These are phyloP conservation scores for Bombus consobrinus DNA, from an alignment of 1,140 invertebrate species.

Conservation along the genomic window DNA sequence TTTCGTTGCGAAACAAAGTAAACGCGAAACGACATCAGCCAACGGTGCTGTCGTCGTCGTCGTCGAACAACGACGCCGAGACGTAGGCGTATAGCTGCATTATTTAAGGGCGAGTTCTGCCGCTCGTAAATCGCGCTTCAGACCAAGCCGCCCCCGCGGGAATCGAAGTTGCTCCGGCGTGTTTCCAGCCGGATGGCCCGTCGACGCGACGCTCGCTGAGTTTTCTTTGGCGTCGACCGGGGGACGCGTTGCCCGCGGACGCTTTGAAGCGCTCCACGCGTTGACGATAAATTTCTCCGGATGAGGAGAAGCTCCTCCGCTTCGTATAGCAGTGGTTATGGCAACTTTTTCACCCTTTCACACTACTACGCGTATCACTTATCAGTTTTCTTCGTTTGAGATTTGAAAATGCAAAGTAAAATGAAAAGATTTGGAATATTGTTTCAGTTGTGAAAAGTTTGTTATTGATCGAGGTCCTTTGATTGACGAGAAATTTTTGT, in stretches of 20 bases:
- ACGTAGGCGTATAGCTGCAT: not conserved
- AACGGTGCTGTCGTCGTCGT: not conserved
- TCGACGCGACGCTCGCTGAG: slow-evolving; percentile 11
- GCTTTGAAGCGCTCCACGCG: slow-evolving; percentile 47
- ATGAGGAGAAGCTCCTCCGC: not conserved
- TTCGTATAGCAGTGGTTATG: not conserved
- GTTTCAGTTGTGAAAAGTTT: too few species aligned
- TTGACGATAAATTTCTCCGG: slow-evolving; percentile 41
- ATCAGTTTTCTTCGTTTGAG: too few species aligned
- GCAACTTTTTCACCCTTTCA: not conserved
- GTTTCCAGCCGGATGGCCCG: slow-evolving; percentile 1
- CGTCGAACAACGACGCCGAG: not conserved
- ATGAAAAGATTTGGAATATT: too few species aligned
- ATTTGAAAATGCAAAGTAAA: too few species aligned
- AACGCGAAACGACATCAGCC: not conserved
- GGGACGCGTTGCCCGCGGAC: not conserved
- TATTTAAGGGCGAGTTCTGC: slow-evolving; percentile 14
- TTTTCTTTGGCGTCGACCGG: slow-evolving; percentile 18
- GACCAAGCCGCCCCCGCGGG: not conserved
- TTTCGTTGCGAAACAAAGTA: not conserved
- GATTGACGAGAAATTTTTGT: too few species aligned
- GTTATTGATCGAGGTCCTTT: too few species aligned
- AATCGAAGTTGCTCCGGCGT: not conserved
- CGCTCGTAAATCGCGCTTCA: slow-evolving; percentile 3
- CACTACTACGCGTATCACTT: not conserved